These are phyloP conservation scores for Cantharis lateralis DNA, from an alignment of 2,888 invertebrate species.

Conservation along the genomic window DNA sequence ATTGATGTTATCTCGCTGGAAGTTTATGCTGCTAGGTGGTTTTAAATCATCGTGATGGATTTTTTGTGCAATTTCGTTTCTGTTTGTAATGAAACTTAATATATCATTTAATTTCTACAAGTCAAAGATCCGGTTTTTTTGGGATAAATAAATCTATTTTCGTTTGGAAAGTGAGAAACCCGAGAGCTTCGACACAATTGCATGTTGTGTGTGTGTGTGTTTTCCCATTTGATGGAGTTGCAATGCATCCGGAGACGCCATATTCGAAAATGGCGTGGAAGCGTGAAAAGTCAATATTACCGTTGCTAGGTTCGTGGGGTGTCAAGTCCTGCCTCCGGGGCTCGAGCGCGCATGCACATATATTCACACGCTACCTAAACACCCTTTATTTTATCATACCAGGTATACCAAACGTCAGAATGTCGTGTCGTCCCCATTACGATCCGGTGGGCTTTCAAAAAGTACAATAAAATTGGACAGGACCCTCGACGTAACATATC, in stretches of 20 bases:
- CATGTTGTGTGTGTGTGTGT: slow-evolving; percentile 19
- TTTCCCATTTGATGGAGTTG: slow-evolving; percentile 29
- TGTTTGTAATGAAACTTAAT: not conserved
- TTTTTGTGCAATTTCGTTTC: not conserved
- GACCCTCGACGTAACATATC: not conserved
- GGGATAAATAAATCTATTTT: not conserved
- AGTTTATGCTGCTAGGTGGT: not conserved
- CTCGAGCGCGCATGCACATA: slow-evolving; percentile 29
- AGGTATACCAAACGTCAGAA: not conserved
- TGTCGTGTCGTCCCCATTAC: not conserved
- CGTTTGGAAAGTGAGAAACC: not conserved
- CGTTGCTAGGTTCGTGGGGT: slow-evolving; percentile 33
- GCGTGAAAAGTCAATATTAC: slow-evolving; percentile 37
- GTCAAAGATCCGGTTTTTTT: not conserved
- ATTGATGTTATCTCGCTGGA: not conserved
- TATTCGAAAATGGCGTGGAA: slow-evolving; percentile 37
- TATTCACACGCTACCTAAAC: slow-evolving; percentile 30
- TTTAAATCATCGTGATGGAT: not conserved
- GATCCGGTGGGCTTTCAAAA: not conserved
- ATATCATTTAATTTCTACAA: not conserved
- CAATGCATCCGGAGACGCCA: slow-evolving; percentile 33
- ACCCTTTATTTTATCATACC: slow-evolving; percentile 21
- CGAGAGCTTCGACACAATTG: slow-evolving; percentile 15
- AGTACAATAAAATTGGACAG: not conserved
- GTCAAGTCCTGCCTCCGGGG: slow-evolving; percentile 34